Evolutionary conservation across 1,140 invertebrate species (phyloP), one percentile per base, ranked within the genome.

Genomic region (Drosophila leontia): DNA sequence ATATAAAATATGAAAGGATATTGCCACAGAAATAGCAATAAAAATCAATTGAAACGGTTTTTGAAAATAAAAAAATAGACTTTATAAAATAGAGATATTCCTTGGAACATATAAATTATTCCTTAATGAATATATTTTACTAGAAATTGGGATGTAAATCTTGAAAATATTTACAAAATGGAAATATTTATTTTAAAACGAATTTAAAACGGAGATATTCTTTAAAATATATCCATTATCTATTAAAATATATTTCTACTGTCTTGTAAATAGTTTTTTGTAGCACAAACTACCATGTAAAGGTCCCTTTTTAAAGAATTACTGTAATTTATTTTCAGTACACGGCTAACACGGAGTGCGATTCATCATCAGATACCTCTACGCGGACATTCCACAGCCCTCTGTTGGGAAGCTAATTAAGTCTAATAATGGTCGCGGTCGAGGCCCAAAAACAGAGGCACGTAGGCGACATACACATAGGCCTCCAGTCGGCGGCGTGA

Each of bases 391-490:
- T 37, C 23, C 17, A 55, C 5, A 37, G 53, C 8, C 15, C 47
- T 29, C 6, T 42, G 62, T 23, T 78, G 60, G 23, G 48, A 29
- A 67, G 71, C 80, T 88, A 87, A 90, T 88, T 87, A 87, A 63
- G 80, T 61, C 77, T 80, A 82, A 86, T 80, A 88, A 74, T 70
- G 84, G 56, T 78, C 50, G 42, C 60, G 67, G 69, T 45, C 48
- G 39, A 41, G 55, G 8, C 67, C 65, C 35, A 57, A 76, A 68
- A 68, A 57, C 57, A 51, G 19, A 64, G 53, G 41, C 57, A 74
- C 32, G 19, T 51, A 47, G 53, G 13, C 53, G 19, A 19, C 51
- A 7, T n/a, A n/a, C n/a, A 37, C 34, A 26, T 23, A 59, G 53
- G 53, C 51, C 37, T 35, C 44, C 19, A 35, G 12, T n/a, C n/a